phyloP scores from a whole-genome alignment of 2,888 invertebrate genomes.

The Cheilosia urbana region DNA sequence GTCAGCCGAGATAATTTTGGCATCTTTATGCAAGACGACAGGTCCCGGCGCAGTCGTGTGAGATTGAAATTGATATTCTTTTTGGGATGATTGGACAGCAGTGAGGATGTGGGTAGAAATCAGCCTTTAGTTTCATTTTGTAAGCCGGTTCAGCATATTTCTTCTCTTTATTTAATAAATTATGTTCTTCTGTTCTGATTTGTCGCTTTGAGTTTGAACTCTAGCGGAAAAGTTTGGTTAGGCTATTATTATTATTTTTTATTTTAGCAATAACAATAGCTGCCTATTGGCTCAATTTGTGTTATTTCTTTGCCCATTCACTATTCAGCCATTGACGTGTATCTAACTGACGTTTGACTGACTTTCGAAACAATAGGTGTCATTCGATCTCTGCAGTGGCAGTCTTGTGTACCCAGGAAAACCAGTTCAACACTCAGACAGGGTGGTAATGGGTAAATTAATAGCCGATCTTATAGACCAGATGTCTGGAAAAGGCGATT shows the following conservation, averaged over 20 bases:
- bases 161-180: background rate
- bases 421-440: constrained; percentile 43
- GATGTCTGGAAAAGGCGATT: constrained; percentile 62
- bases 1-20: background rate
- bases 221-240: too few species aligned
- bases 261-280: too few species aligned
- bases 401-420: background rate
- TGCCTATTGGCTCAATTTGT: too few species aligned
- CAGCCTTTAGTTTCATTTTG: constrained; percentile 1
- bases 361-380: too few species aligned
- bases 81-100: background rate
- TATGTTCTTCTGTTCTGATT: too few species aligned
- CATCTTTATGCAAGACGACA: constrained; percentile 13
- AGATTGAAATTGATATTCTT: constrained; percentile 11
- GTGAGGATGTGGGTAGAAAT: background rate
- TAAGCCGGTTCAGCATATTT: constrained; percentile 19
- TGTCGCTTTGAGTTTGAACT: too few species aligned
- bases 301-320: too few species aligned
- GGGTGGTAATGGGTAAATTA: constrained; percentile 2
- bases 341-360: too few species aligned
- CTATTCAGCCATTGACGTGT: too few species aligned
- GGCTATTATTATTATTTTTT: too few species aligned
- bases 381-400: too few species aligned
- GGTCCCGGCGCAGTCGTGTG: background rate
- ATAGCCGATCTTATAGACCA: constrained; percentile 46